Evolutionary conservation across 2,113 vertebrate species (phyloP), one percentile per base, ranked within the genome.

Genomic region (Phaetusa simplex): DNA sequence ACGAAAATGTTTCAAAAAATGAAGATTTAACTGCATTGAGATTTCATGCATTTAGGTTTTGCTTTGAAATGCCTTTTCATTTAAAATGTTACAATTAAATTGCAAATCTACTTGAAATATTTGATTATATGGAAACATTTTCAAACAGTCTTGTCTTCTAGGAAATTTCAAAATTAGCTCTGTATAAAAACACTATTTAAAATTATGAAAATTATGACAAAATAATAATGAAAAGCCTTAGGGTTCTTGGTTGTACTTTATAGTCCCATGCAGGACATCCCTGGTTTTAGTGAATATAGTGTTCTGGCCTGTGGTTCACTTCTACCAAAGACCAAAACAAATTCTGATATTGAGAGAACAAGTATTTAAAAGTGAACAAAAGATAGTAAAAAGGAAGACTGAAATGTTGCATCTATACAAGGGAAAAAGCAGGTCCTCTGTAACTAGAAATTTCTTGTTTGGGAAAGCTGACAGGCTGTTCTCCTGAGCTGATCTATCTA

Each of bases 381-480:
- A 78, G 30, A 18, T 0, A 69, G 49, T 73, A 30, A 58, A 47
- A 65, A 53, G 61, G 53, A 71, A 82, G 82, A 30, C 47, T 79
- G 43, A 69, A 90, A 82, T 86, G 53, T 93, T 56, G 50, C 45
- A n/a, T 74, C 22, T n/a, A 14, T 55, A n/a, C 0, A 14, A 36
- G 30, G 8, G 12, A 45, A 64, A 94, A 86, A 55, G 23, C 29
- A 82, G 12, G 6, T 56, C 45, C 32, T 58, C 26, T 50, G 49
- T 69, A 70, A 73, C 8, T 49, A 49, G 82, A 53, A 77, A 8
- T 86, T 80, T 82, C 58, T 78, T 85, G 62, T 95, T 95, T 85
- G 66, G 36, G 58, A 74, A 83, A 86, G 80, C 80, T 88, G 86
- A 38, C 91, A 95, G 69, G n/a, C 86, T 88, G 62, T n/a, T 94